Evolutionary conservation across 2,888 invertebrate species (phyloP), one percentile per base, ranked within the genome.

Genomic region (Tinea trinotella): DNA sequence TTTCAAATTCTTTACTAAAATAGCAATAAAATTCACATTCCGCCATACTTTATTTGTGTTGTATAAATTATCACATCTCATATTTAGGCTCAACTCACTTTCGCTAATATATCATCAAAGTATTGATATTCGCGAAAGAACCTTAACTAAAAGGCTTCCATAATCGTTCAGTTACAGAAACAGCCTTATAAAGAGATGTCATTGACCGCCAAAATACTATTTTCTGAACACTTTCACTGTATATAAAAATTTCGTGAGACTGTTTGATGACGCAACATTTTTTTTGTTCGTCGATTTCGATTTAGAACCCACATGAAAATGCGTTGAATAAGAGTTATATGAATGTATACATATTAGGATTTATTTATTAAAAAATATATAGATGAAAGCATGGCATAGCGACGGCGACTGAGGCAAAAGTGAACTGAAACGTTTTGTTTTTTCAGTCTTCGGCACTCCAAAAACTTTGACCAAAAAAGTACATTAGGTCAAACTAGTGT

Each of bases 241-340:
- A 60, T 58, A 66, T 67, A 63, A 68, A n/a, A 59, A 70, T 69
- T 73, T 74, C 67, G 66, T 68, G 66, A 66, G 64, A 64, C 57
- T 58, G 56, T 57, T 57, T 57, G n/a, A 61, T 81, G 69, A 76
- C 64, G 77, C 63, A 82, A 82, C 60, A 22, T 55, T 58, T n/a
- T 17, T 54, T 58, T 68, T 66, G 64, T 64, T 64, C 61, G 61
- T 59, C 62, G 60, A 66, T 74, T 76, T 73, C 67, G 61, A 68
- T 72, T 74, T 64, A 56, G 60, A 58, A 36, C 13, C 40, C 18
- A 1, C 44, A 18, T 49, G 34, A 36, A 15, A 53, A 19, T 20
- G 20, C 30, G 4, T 30, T 13, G 17, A 52, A 35, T 35, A 35
- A 52, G 52, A 52, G 52, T 52, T n/a, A n/a, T 30, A 13, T 3